Conservation (phyloP, 2,888 invertebrate species). For the Apoderus coryli region DNA sequence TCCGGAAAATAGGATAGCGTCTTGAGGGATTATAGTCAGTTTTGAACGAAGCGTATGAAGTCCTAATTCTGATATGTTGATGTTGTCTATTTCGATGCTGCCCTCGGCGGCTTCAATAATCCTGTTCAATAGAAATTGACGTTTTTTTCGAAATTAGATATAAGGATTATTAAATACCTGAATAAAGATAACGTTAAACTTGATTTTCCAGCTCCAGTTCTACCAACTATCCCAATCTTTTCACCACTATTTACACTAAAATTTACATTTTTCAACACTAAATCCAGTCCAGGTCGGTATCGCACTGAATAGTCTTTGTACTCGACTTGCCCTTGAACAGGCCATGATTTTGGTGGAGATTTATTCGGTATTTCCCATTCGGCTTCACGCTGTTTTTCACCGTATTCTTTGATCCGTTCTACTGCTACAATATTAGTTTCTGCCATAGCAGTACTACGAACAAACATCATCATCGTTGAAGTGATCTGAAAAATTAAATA, state of each 20-base stretch:
- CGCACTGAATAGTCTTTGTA: conserved; percentile 71
- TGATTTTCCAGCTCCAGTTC: no score
- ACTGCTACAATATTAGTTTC: conserved; percentile 97
- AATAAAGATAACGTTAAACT: no score
- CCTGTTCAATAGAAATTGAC: no score
- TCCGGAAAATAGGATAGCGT: conserved; percentile 89
- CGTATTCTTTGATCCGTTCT: conserved; percentile 92
- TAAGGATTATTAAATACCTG: no score
- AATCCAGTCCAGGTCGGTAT: conserved; percentile 69
- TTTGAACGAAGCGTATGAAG: conserved; percentile 71
- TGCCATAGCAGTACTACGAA: conserved; percentile 89
- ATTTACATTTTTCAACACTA: conserved; percentile 66
- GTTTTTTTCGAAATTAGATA: no score
- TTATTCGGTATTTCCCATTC: conserved; percentile 52
- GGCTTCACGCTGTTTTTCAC: conserved; percentile 73
- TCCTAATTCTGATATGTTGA: conserved; percentile 67
- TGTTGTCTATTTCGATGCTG: conserved; percentile 65
- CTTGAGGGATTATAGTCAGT: conserved; percentile 79
- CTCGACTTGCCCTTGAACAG: conserved; percentile 63
- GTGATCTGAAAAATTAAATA: conserved; percentile 52
- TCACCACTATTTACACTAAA: conserved; percentile 68
- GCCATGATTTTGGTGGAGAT: conserved; percentile 62
- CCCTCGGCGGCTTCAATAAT: conserved; percentile 76
- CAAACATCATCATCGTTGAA: conserved; percentile 90
- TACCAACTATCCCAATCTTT: no score